Percentiles rank a stretch among this genome's conserved stretches.
Conservation (phyloP, 2,888 invertebrate genomes). For the Cheilosia soror region DNA sequence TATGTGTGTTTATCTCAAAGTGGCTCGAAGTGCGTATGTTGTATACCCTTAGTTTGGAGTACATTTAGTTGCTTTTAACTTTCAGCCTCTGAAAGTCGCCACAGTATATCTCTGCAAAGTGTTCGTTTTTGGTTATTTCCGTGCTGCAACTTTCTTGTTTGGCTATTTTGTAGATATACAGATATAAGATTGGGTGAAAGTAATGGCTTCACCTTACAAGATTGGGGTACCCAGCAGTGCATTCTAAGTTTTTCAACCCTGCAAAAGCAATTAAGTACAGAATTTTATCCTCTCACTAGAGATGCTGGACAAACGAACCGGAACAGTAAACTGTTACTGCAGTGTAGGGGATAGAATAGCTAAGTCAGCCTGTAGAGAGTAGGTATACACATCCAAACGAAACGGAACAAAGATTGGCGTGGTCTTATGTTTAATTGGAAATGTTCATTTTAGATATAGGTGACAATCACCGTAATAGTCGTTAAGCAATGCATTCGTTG, state of each 20-base stretch:
- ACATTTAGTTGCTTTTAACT: not conserved
- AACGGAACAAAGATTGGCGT: slow-evolving; percentile 25
- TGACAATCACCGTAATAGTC: slow-evolving; percentile 28
- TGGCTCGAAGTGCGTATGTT: too few species aligned
- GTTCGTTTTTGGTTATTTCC: not conserved
- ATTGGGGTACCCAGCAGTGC: not conserved
- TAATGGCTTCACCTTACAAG: slow-evolving; percentile 36
- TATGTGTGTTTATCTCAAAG: too few species aligned
- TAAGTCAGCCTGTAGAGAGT: not conserved
- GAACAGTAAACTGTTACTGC: slow-evolving; percentile 6
- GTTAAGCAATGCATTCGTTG: slow-evolving; percentile 18
- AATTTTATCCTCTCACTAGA: slow-evolving; percentile 7
- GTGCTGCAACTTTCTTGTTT: slow-evolving; percentile 23
- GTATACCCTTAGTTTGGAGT: too few species aligned
- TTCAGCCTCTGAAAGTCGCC: not conserved
- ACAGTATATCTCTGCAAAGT: slow-evolving; percentile 8
- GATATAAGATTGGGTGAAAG: slow-evolving; percentile 30
- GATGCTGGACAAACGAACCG: not conserved
- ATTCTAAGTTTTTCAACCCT: slow-evolving; percentile 19
- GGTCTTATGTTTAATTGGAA: slow-evolving; percentile 53
- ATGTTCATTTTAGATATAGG: slow-evolving; percentile 45
- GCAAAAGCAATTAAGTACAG: slow-evolving; percentile 56
- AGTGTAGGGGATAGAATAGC: not conserved
- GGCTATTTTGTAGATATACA: slow-evolving; percentile 26
- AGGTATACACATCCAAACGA: not conserved